Percentiles rank a stretch among this genome's conserved stretches.
Conservation (phyloP, 2,113 vertebrate species). For the Mobula hypostoma region DNA sequence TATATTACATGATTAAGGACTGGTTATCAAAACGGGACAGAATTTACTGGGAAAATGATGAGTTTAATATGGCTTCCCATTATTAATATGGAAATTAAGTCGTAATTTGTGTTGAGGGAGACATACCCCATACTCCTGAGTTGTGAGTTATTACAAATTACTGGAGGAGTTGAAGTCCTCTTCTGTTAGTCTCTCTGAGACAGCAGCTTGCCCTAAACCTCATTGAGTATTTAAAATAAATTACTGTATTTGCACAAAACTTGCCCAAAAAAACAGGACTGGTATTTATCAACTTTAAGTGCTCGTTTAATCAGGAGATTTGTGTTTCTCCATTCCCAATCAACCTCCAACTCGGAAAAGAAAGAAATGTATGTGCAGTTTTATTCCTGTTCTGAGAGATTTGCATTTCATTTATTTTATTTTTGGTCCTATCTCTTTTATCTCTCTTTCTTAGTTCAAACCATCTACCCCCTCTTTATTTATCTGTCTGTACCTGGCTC, state of each 20-base stretch:
- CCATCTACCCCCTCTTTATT: neutral
- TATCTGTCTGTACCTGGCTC: neutral
- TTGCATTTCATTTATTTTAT: neutral
- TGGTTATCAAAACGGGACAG: neutral
- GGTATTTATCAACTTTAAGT: neutral
- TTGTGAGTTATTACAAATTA: too few species aligned
- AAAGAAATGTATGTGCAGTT: neutral
- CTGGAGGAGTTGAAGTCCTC: too few species aligned
- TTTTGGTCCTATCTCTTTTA: too few species aligned
- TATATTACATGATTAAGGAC: neutral
- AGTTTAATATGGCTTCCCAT: too few species aligned
- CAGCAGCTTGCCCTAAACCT: neutral
- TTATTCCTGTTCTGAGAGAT: neutral
- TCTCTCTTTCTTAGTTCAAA: neutral
- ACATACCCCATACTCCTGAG: neutral
- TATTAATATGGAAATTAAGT: too few species aligned
- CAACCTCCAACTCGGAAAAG: neutral
- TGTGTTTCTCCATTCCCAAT: neutral
- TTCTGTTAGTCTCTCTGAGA: neutral
- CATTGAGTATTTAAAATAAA: neutral
- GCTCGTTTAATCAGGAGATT: neutral
- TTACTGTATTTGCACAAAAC: neutral
- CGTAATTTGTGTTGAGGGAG: neutral
- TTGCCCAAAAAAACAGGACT: neutral
- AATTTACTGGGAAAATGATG: too few species aligned